Base-by-base conservation (phyloP, 2,113 vertebrate species). In the Callocephalon fimbriatum region DNA sequence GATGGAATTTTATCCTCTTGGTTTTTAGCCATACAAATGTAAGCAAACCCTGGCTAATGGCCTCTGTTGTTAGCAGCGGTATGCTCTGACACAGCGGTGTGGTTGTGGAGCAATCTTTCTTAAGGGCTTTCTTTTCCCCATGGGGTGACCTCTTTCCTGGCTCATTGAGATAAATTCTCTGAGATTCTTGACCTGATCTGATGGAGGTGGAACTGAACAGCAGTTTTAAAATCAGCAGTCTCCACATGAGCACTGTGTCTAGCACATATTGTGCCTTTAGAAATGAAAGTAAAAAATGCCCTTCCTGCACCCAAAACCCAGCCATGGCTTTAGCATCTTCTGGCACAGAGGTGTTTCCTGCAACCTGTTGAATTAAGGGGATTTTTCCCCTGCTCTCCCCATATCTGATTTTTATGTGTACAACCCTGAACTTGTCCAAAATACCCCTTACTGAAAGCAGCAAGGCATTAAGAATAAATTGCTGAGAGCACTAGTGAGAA, bases 131-230 rank as follows among this genome's bases (percentile, higher is more conserved):
- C 63, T 93, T 74, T 83, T 45, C 65, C 17, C 65, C 29, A 6
- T 67, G 53, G 44, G 38, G 29, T 84, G 77, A 96, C 72, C 62
- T 89, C 70, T 94, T 89, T 95, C 48, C 51, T 92, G 56, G 38
- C 75, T 94, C 63, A 32, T 23, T 68, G 72, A 92, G 94, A 83
- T 94, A 81, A 91, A 90, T 94, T 96, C 89, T 91, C 21, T 62
- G 48, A 40, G 68, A 95, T 90, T 93, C 72, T 73, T 95, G 72
- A 91, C 78, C 88, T 93, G 68, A 70, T 91, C 63, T 72, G 66
- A 54, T 82, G 59, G 84, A 93, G 54, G 25, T 84, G 15, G 75
- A 86, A 51, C 42, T 31, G 42, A 75, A 62, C 3, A 2, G 44
- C 63, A 26, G 32, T 83, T 88, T 85, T 91, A 92, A 84, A 93